Evolutionary conservation across 92 coral and sea anemone species (phyloP).

Genomic region (Meandrina meandrites): DNA sequence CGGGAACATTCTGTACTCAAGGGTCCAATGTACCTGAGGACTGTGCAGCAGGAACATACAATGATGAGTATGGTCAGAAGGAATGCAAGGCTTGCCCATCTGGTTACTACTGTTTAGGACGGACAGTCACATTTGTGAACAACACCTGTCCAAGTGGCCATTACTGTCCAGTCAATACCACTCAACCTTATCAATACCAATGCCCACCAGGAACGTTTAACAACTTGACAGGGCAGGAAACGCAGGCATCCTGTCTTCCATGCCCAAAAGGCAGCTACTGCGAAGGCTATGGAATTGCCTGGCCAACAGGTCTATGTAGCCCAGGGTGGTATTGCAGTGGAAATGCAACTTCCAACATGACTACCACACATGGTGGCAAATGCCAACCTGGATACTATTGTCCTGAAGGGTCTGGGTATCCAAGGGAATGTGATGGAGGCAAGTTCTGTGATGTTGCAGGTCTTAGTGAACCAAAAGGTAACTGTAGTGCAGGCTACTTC

Average conservation of each 20-base stretch:
- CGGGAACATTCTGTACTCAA: slow-evolving; percentile 83
- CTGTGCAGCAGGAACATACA: slow-evolving; percentile 84
- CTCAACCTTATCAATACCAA: slow-evolving; percentile 64
- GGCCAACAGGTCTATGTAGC: slow-evolving; percentile 93
- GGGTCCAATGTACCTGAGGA: slow-evolving; percentile 66
- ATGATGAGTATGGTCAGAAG: slow-evolving; percentile 75
- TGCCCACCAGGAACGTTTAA: slow-evolving; percentile 91
- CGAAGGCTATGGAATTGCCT: slow-evolving; percentile 85
- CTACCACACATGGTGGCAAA: slow-evolving; percentile 85
- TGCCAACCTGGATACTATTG: slow-evolving; percentile 93
- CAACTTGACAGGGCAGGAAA: slow-evolving; percentile 73
- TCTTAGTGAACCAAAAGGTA: slow-evolving; percentile 78
- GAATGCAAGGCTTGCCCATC: slow-evolving; percentile 80
- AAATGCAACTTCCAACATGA: slow-evolving; percentile 83
- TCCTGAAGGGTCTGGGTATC: slow-evolving; percentile 76
- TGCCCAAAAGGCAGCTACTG: slow-evolving; percentile 91
- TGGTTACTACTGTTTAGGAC: slow-evolving; percentile 80
- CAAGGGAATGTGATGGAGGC: slow-evolving; percentile 87
- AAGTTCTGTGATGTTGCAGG: slow-evolving; percentile 80
- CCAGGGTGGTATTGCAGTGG: slow-evolving; percentile 97
- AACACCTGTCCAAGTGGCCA: slow-evolving; percentile 86
- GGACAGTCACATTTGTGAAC: slow-evolving; percentile 59
- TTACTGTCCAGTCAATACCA: slow-evolving; percentile 85
- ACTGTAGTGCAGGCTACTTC: slow-evolving; percentile 90
- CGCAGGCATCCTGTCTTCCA: slow-evolving; percentile 67